phyloP scores from a whole-genome alignment of 2,888 invertebrate genomes.

The Melieria crassipennis region DNA sequence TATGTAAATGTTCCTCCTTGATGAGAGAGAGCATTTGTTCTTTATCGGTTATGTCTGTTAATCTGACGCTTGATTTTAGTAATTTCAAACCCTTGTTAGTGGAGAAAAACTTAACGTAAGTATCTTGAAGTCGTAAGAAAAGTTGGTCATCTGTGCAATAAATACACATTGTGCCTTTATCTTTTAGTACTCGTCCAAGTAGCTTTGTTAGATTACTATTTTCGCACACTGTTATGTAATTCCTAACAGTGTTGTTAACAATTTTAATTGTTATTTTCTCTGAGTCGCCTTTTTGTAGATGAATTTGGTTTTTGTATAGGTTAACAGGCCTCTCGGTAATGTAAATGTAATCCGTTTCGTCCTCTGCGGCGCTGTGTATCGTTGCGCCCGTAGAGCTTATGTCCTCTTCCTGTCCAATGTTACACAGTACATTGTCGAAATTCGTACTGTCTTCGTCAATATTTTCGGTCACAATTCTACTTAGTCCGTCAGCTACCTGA shows the following conservation, averaged over 20 bases:
- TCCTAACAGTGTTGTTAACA: constrained; percentile 11
- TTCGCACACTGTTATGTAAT: neutral
- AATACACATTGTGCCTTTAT: too few relatives aligned
- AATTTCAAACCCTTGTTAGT: too few relatives aligned
- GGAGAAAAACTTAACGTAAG: too few relatives aligned
- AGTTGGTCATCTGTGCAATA: too few relatives aligned
- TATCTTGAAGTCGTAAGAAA: too few relatives aligned
- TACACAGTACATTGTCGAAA: neutral
- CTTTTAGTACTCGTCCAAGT: too few relatives aligned
- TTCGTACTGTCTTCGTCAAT: neutral
- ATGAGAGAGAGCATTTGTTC: neutral
- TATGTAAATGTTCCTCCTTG: neutral
- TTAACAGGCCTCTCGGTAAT: neutral
- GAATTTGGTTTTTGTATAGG: neutral
- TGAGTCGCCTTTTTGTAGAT: constrained; percentile 1
- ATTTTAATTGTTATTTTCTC: constrained; percentile 9
- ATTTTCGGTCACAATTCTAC: constrained; percentile 40
- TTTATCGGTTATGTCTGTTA: too few relatives aligned
- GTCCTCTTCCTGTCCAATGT: neutral
- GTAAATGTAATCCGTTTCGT: neutral
- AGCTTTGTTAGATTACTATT: too few relatives aligned
- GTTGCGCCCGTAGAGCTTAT: neutral
- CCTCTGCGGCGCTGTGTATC: neutral
- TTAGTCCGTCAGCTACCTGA: constrained; percentile 39
- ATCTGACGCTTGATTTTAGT: too few relatives aligned